Percentiles rank a stretch among this genome's conserved stretches.
Evolutionary conservation across 2,888 invertebrate species (phyloP).

Genomic region (Drosophila rubida): DNA sequence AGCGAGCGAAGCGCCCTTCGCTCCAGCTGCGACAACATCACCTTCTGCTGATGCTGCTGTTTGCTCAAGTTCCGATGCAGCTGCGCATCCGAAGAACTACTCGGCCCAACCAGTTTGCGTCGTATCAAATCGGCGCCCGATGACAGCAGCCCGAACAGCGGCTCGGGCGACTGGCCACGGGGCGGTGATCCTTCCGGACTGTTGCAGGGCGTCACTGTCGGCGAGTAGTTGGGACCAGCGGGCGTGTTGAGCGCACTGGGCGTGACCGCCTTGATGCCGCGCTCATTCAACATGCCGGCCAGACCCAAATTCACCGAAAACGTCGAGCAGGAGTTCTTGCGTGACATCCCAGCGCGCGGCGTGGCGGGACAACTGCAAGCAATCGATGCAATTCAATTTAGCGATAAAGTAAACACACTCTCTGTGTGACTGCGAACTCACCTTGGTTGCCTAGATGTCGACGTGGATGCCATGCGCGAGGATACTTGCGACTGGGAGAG

Average conservation of each 20-base stretch:
- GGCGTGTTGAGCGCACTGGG: conserved; percentile 89
- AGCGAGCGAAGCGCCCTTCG: conserved; percentile 86
- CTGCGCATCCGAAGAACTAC: conserved; percentile 79
- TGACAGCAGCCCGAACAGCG: conserved; percentile 86
- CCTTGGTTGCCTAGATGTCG: conserved; percentile 86
- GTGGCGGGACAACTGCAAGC: conserved; percentile 83
- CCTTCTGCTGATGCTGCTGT: conserved; percentile 82
- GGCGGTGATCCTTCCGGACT: conserved; percentile 90
- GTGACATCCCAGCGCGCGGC: conserved; percentile 87
- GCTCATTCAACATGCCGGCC: conserved; percentile 91
- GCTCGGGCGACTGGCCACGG: conserved; percentile 84
- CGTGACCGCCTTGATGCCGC: conserved; percentile 91
- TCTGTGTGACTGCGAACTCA: conserved; percentile 24
- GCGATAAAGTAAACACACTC: not conserved
- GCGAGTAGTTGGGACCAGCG: conserved; percentile 88
- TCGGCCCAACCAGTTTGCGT: conserved; percentile 87
- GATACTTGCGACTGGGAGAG: conserved; percentile 88
- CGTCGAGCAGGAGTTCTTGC: conserved; percentile 92
- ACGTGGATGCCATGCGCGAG: conserved; percentile 89
- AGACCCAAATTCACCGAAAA: conserved; percentile 90
- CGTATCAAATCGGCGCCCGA: conserved; percentile 89
- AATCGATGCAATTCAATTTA: not conserved
- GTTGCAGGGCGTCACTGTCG: conserved; percentile 95
- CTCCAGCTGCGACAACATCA: conserved; percentile 83
- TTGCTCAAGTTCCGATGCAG: conserved; percentile 79